Base-by-base conservation (phyloP, 2,888 invertebrate species). In the Apotomis turbidana region DNA sequence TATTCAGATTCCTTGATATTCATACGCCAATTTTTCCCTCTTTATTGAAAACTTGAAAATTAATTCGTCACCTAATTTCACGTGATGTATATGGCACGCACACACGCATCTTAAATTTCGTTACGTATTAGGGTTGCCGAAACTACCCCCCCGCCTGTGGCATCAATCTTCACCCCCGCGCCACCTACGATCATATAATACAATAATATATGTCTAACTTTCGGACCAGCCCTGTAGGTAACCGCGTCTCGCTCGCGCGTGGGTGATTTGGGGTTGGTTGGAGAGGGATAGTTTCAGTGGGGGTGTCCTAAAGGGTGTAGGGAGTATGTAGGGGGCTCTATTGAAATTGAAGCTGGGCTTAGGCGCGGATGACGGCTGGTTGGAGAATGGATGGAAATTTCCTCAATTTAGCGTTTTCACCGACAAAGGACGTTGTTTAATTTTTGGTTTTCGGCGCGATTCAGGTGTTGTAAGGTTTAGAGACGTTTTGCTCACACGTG, bases 361-460 rank as follows among this genome's bases (percentile, higher is more conserved):
- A 93, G 93, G 91, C 93, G 91, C 90, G 93, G 93, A 93, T 93
- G 93, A 93, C 92, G 93, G 91, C 90, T 89, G 92, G 90, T 87
- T 90, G 89, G 91, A 93, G 93, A 93, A 93, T 92, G 92, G 93
- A 93, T 93, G 93, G 91, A 93, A 93, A 93, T 93, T 93, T 93
- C 92, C 93, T 92, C 92, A 93, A 93, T 93, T 93, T 93, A 91
- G 90, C 92, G 91, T 92, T 93, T 91, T 92, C 91, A 87, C 90
- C 91, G 91, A 93, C 93, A 93, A 93, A 91, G 90, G 88, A 89
- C 87, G 86, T 87, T 93, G 93, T 93, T 93, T 93, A 93, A 93
- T 93, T 93, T 92, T 93, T 91, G 91, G 89, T 89, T 91, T 90
- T 90, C 88, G 90, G 85, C 49, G 85, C 76, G 85, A 82, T 87